Percentiles rank a stretch among this genome's conserved stretches.
Conservation (phyloP, 2,888 invertebrate genomes). For the Halictus quadricinctus region DNA sequence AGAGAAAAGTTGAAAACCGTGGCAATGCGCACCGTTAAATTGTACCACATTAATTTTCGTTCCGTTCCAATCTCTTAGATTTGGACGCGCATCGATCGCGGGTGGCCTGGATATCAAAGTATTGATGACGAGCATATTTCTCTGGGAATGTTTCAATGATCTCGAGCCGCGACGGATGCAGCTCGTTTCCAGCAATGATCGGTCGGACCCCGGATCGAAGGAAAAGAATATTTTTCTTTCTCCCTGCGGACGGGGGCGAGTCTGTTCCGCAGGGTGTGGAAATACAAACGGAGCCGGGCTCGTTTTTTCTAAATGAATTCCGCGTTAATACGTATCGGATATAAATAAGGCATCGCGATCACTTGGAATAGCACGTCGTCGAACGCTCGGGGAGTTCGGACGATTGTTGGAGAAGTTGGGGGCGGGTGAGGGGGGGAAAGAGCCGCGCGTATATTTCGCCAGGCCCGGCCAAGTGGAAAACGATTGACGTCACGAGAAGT, state of each 20-base stretch:
- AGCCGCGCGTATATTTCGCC: slow-evolving; percentile 61
- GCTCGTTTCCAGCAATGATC: neutral
- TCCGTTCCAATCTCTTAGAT: neutral
- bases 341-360: neutral
- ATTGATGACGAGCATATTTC: neutral
- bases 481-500: slow-evolving; percentile 71
- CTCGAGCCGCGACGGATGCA: neutral
- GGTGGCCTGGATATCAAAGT: neutral
- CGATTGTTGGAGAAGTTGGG: slow-evolving; percentile 21
- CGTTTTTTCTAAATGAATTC: slow-evolving; percentile 17
- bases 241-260: neutral
- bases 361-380: slow-evolving; percentile 8
- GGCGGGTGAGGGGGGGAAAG: neutral
- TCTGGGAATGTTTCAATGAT: neutral
- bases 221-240: neutral
- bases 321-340: slow-evolving; percentile 18
- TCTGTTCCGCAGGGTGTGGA: neutral
- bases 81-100: neutral
- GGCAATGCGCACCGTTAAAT: neutral
- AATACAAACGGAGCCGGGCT: slow-evolving; percentile 4
- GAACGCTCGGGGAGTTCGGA: slow-evolving; percentile 1
- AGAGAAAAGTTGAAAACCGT: no score
- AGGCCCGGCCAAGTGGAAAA: slow-evolving; percentile 71
- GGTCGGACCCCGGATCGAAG: neutral
- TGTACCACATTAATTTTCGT: neutral